Conservation (phyloP, 2,113 vertebrate genomes). For the Melanerpes formicivorus region DNA sequence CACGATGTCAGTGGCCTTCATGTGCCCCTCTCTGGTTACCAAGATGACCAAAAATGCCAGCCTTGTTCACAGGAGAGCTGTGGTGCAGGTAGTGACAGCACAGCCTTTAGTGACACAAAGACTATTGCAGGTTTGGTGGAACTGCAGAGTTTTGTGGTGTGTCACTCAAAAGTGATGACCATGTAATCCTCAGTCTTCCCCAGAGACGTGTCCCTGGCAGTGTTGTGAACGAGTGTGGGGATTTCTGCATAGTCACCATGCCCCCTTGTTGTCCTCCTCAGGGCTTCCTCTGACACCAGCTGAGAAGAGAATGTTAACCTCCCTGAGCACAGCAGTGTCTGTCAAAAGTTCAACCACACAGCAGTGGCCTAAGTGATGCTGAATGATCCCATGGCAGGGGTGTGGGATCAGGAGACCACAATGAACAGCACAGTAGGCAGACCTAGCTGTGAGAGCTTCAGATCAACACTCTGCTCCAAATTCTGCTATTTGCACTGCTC, state of each 20-base stretch:
- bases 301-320: accelerated
- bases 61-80: background rate
- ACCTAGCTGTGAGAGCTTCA: background rate
- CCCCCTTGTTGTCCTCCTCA: background rate
- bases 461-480: background rate
- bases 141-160: background rate
- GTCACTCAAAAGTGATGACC: background rate
- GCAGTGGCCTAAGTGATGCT: background rate
- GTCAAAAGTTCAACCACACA: background rate
- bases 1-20: background rate
- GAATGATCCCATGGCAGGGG: accelerated
- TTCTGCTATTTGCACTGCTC: background rate
- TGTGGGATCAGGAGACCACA: background rate
- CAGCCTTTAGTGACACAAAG: background rate
- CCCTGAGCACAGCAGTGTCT: background rate
- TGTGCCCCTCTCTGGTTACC: background rate
- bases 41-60: background rate
- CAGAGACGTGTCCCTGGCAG: background rate
- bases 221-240: background rate
- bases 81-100: background rate
- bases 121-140: background rate
- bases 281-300: background rate
- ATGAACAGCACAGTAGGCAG: background rate
- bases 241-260: background rate
- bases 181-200: background rate